A percentile compares a stretch with the other conserved stretches of the same genome.
phyloP scores from a whole-genome alignment of 2,888 invertebrate species.

The Chrysolina oricalcia region DNA sequence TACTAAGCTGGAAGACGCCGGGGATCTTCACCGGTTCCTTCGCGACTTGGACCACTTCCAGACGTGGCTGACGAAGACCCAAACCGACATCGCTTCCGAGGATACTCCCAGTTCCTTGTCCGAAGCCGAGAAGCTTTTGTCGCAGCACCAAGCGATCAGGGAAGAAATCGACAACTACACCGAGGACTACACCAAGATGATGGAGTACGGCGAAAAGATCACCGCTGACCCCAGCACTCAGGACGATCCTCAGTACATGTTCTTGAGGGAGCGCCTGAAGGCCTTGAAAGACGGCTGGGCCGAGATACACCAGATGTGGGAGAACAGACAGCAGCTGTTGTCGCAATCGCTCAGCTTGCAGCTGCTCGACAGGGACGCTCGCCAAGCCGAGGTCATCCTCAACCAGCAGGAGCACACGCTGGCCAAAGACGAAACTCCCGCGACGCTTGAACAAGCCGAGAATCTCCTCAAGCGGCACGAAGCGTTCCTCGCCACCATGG shows the following conservation, averaged over 20 bases:
- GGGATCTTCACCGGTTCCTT: constrained; percentile 97
- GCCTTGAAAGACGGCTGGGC: constrained; percentile 99
- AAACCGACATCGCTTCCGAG: constrained; percentile 98
- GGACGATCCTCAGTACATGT: constrained; percentile 99
- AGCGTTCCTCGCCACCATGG: constrained; percentile 99
- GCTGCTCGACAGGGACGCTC: constrained; percentile 95
- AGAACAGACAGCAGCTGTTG: constrained; percentile 94
- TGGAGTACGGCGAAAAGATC: constrained; percentile 98
- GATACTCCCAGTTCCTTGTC: constrained; percentile 94
- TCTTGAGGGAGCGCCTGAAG: constrained; percentile 97
- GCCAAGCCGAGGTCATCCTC: constrained; percentile 97
- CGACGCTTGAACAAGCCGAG: constrained; percentile 97
- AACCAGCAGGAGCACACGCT: constrained; percentile 98
- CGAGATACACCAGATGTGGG: constrained; percentile 99
- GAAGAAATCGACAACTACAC: constrained; percentile 99
- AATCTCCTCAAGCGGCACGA: constrained; percentile 97
- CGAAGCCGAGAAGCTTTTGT: constrained; percentile 97
- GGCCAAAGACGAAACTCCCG: constrained; percentile 96
- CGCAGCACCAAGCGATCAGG: constrained; percentile 98
- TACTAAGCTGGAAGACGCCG: constrained; percentile 98
- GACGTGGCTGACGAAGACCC: constrained; percentile 93
- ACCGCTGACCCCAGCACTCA: constrained; percentile 90
- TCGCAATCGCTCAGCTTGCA: constrained; percentile 96
- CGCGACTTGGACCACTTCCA: constrained; percentile 99
- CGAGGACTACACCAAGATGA: constrained; percentile 97